These are phyloP conservation scores for Varanus komodoensis DNA, from an alignment of 2,113 vertebrate species.

Conservation along the genomic window DNA sequence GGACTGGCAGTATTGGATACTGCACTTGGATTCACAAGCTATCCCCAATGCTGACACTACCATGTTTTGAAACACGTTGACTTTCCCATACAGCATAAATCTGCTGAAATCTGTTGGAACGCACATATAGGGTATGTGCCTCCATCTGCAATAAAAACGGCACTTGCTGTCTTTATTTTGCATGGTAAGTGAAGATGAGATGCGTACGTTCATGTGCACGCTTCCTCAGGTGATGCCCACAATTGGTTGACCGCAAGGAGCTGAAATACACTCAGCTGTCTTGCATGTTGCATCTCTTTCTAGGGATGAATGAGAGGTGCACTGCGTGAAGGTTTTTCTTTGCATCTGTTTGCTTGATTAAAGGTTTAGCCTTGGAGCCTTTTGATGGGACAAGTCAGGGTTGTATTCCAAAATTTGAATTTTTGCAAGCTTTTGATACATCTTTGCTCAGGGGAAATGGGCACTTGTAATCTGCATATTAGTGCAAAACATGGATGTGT, in stretches of 20 bases:
- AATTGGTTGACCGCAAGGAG: too few relatives aligned
- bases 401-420: too few relatives aligned
- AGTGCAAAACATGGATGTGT: neutral
- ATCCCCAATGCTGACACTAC: neutral
- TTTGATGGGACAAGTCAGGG: too few relatives aligned
- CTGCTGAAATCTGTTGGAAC: neutral
- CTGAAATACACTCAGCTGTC: too few relatives aligned
- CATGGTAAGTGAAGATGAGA: neutral
- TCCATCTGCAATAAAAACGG: neutral
- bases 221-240: neutral
- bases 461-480: neutral
- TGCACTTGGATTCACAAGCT: neutral
- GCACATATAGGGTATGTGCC: rapidly evolving
- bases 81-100: neutral
- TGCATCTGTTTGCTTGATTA: too few relatives aligned
- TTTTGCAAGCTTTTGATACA: too few relatives aligned
- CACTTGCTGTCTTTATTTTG: neutral
- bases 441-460: too few relatives aligned
- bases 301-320: too few relatives aligned
- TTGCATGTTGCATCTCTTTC: too few relatives aligned
- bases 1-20: too few relatives aligned
- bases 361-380: too few relatives aligned
- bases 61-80: neutral
- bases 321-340: too few relatives aligned
- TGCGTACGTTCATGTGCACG: neutral